Evolutionary conservation across 2,113 vertebrate species (phyloP).

Genomic region (Turdus rufiventris): DNA sequence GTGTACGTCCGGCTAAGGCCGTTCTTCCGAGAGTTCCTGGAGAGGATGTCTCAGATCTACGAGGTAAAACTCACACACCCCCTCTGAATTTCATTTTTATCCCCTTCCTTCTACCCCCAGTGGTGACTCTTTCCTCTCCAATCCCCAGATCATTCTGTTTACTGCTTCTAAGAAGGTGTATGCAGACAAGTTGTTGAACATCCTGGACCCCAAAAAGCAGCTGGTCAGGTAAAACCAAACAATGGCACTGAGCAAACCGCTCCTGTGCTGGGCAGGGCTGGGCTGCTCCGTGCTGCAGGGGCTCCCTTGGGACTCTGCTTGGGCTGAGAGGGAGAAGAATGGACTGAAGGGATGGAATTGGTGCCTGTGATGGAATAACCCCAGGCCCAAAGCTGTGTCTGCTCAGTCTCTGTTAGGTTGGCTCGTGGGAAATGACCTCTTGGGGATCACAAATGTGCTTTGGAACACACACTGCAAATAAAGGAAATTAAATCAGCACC

Average conservation of each 20-base stretch:
- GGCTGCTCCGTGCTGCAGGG: not conserved
- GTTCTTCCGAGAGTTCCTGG: conserved; percentile 98
- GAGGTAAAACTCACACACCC: conserved; percentile 79
- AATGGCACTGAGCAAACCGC: not conserved
- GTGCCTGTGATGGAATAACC: not conserved
- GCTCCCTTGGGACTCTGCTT: not conserved
- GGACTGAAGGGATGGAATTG: not conserved
- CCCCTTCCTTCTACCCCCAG: not conserved
- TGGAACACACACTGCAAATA: not conserved
- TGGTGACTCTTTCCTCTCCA: conserved; percentile 44
- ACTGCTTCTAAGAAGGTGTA: conserved; percentile 99
- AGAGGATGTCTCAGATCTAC: conserved; percentile 98
- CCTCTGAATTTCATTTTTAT: not conserved
- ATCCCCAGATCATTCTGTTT: conserved; percentile 94
- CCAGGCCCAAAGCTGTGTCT: not conserved
- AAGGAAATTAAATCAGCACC: not conserved
- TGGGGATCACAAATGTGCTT: not conserved
- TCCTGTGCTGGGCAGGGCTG: not conserved
- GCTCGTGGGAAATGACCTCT: not conserved
- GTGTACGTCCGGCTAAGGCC: conserved; percentile 96
- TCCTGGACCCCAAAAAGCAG: conserved; percentile 98
- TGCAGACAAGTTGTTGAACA: conserved; percentile 98
- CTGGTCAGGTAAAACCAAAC: conserved; percentile 86
- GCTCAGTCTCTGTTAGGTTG: not conserved
- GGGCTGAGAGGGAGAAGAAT: not conserved